phyloP scores from a whole-genome alignment of 2,797 vertebrate genomes.

The Oreonectes daqikongensis region DNA sequence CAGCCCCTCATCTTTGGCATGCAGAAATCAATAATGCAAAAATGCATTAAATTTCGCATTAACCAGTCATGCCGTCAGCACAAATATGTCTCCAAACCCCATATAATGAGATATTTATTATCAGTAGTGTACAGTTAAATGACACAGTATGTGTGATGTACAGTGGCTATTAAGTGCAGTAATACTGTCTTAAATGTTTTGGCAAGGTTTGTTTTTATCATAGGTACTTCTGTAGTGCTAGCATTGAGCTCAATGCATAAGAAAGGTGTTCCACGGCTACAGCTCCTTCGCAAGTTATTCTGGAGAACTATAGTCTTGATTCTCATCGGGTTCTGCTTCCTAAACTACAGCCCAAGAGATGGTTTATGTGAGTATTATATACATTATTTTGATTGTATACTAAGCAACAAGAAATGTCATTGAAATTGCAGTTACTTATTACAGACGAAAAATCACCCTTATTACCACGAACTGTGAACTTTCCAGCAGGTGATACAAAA shows the following conservation, averaged over 20 bases:
- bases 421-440: neutral
- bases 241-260: constrained; percentile 74
- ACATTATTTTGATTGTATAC: neutral
- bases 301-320: constrained; percentile 72
- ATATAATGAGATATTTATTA: neutral
- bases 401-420: constrained; percentile 1
- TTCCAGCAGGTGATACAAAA: neutral
- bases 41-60: neutral
- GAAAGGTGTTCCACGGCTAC: constrained; percentile 65
- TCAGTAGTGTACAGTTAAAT: neutral
- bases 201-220: constrained; percentile 78
- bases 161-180: neutral
- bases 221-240: constrained; percentile 75
- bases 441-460: too few species aligned
- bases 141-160: neutral
- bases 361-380: constrained; percentile 68
- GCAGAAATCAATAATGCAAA: neutral
- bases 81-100: neutral
- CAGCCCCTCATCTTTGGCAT: neutral
- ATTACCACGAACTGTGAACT: constrained; percentile 6
- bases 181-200: constrained; percentile 43
- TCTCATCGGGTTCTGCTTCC: constrained; percentile 74
- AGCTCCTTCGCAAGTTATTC: constrained; percentile 71
- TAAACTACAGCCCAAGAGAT: constrained; percentile 78
- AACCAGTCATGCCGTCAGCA: neutral